Evolutionary conservation across 2,113 vertebrate genomes (phyloP).

Genomic region (Ammodytes dubius): DNA sequence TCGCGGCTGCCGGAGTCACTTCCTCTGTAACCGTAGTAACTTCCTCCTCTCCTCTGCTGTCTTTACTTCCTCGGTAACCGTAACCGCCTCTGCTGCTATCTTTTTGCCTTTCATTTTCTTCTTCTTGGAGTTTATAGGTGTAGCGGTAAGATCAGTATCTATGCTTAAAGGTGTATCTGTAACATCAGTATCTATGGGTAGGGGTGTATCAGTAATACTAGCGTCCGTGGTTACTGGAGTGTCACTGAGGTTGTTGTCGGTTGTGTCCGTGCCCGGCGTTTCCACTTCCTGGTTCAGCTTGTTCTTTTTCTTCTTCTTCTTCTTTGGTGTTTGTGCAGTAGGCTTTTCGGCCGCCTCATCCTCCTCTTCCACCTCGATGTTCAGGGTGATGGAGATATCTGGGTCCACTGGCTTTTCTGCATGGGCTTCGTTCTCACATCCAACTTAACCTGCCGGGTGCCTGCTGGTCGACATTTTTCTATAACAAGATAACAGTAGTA

Average conservation of each 20-base stretch:
- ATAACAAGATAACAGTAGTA: too few relatives aligned
- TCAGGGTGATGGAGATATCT: slow-evolving; percentile 49
- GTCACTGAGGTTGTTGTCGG: not conserved
- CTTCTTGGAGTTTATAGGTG: slow-evolving; percentile 27
- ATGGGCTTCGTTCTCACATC: too few relatives aligned
- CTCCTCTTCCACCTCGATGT: slow-evolving; percentile 1
- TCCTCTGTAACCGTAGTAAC: not conserved
- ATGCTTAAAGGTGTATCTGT: too few relatives aligned
- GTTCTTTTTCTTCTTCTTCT: slow-evolving; percentile 69
- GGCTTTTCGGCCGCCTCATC: not conserved
- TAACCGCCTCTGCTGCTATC: not conserved
- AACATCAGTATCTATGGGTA: too few relatives aligned
- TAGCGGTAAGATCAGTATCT: not conserved
- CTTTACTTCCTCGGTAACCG: not conserved
- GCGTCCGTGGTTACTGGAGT: too few relatives aligned
- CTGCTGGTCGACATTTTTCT: too few relatives aligned
- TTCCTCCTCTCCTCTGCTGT: not conserved
- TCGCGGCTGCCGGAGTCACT: not conserved
- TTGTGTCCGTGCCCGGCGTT: not conserved
- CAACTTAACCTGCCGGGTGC: too few relatives aligned
- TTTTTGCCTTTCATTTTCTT: slow-evolving; percentile 54
- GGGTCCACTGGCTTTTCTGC: not conserved
- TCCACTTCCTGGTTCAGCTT: slow-evolving; percentile 4
- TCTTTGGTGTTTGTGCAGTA: slow-evolving; percentile 27
- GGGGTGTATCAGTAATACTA: too few relatives aligned